Evolutionary conservation across 2,888 invertebrate species (phyloP).

Genomic region (Pachydiplax longipennis): DNA sequence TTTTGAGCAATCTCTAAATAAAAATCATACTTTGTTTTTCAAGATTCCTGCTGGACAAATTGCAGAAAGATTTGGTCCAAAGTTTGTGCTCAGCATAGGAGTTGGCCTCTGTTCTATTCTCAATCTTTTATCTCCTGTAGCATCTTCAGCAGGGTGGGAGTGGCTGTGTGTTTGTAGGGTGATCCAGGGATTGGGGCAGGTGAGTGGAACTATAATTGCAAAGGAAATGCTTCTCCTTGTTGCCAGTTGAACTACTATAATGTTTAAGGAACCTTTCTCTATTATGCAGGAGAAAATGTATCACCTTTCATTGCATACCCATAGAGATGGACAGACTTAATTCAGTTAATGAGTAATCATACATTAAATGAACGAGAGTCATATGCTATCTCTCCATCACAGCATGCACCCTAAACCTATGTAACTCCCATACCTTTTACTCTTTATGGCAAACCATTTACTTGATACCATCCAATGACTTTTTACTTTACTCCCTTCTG

Average conservation of each 20-base stretch:
- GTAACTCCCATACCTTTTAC: too few species aligned
- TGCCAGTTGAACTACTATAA: not conserved
- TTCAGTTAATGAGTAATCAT: too few species aligned
- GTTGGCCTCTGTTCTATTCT: conserved; percentile 69
- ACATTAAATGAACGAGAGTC: too few species aligned
- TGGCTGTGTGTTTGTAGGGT: conserved; percentile 72
- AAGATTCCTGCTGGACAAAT: conserved; percentile 33
- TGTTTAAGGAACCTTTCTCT: not conserved
- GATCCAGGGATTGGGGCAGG: conserved; percentile 73
- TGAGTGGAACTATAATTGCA: conserved; percentile 48
- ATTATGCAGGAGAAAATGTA: too few species aligned
- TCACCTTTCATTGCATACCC: too few species aligned
- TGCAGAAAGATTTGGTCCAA: conserved; percentile 69
- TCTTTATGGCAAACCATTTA: too few species aligned
- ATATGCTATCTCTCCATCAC: too few species aligned
- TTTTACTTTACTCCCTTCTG: too few species aligned
- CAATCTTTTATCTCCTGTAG: conserved; percentile 74
- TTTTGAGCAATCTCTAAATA: too few species aligned
- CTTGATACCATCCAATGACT: too few species aligned
- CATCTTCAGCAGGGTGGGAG: conserved; percentile 68
- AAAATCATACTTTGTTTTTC: not conserved
- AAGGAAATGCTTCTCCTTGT: not conserved
- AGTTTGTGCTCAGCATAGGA: conserved; percentile 66
- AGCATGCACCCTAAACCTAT: too few species aligned
- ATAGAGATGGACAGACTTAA: too few species aligned